Percentiles rank a stretch among this genome's conserved stretches.
Evolutionary conservation across 2,113 vertebrate genomes (phyloP).

Genomic region (Indri indri): DNA sequence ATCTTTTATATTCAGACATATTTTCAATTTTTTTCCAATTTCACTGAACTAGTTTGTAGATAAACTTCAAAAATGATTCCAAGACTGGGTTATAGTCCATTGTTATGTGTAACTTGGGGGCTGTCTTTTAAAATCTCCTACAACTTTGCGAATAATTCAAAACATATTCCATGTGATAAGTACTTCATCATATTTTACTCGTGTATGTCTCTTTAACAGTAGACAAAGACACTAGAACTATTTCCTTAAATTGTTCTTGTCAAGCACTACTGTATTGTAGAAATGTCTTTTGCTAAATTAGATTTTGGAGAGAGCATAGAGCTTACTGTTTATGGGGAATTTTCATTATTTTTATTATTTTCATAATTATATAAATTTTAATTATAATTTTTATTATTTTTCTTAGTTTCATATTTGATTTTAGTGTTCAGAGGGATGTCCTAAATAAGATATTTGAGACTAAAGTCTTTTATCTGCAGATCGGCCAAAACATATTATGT

Average conservation of each 20-base stretch:
- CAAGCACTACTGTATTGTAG: conserved; percentile 60
- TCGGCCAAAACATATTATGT: neutral
- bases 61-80: neutral
- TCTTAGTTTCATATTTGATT: conserved; percentile 56
- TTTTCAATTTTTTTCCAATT: conserved; percentile 27
- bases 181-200: conserved; percentile 34
- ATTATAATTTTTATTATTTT: conserved; percentile 27
- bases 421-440: conserved; percentile 67
- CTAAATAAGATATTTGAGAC: conserved; percentile 48
- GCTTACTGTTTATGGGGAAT: conserved; percentile 54
- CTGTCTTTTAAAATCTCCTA: conserved; percentile 7
- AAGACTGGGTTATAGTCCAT: neutral
- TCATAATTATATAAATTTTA: neutral
- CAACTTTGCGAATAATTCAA: conserved; percentile 23
- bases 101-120: neutral
- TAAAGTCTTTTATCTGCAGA: neutral
- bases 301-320: conserved; percentile 63
- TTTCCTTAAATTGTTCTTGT: conserved; percentile 59
- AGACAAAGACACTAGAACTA: conserved; percentile 23
- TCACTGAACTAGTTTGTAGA: conserved; percentile 37
- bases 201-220: conserved; percentile 37
- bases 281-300: conserved; percentile 56
- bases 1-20: conserved; percentile 34
- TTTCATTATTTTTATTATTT: conserved; percentile 70
- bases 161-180: neutral